phyloP scores from a whole-genome alignment of 2,888 invertebrate genomes.

The Gymnosoma rotundatum region DNA sequence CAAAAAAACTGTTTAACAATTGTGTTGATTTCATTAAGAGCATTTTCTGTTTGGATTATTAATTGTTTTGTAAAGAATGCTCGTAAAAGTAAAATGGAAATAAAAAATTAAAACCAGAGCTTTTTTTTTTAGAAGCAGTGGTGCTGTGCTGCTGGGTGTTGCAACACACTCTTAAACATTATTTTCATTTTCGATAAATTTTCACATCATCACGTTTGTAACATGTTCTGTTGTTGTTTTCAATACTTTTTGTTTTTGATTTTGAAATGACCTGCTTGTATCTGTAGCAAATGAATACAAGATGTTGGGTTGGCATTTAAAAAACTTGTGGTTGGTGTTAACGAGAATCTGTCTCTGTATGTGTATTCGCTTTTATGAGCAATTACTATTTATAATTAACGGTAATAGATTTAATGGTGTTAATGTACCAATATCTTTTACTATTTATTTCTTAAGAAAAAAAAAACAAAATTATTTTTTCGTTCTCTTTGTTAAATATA shows the following conservation, averaged over 20 bases:
- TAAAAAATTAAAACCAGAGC: not conserved
- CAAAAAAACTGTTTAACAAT: constrained; percentile 59
- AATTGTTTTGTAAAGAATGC: constrained; percentile 55
- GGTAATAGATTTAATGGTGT: constrained; percentile 61
- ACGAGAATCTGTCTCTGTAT: not conserved
- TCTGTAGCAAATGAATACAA: constrained; percentile 19
- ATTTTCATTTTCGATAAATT: constrained; percentile 58
- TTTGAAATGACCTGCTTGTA: constrained; percentile 30
- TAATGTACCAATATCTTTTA: constrained; percentile 55
- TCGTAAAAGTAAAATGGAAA: constrained; percentile 3
- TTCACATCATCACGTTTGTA: constrained; percentile 55
- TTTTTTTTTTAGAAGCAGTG: not conserved
- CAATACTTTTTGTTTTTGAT: not conserved
- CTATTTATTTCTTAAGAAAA: constrained; percentile 1
- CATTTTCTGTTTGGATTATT: constrained; percentile 57
- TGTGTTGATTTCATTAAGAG: constrained; percentile 70
- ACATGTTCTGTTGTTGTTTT: constrained; percentile 32
- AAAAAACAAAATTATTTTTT: not conserved
- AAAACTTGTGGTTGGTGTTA: constrained; percentile 19
- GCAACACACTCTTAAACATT: constrained; percentile 38
- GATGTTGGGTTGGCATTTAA: constrained; percentile 1
- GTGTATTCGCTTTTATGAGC: constrained; percentile 34
- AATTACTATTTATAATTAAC: constrained; percentile 69
- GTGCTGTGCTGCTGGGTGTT: not conserved
- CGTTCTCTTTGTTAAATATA: constrained; percentile 8